A percentile compares a stretch with the other conserved stretches of the same genome.
Evolutionary conservation across 1,140 invertebrate genomes (phyloP).

Genomic region (Aphaenogaster ashmeadi): DNA sequence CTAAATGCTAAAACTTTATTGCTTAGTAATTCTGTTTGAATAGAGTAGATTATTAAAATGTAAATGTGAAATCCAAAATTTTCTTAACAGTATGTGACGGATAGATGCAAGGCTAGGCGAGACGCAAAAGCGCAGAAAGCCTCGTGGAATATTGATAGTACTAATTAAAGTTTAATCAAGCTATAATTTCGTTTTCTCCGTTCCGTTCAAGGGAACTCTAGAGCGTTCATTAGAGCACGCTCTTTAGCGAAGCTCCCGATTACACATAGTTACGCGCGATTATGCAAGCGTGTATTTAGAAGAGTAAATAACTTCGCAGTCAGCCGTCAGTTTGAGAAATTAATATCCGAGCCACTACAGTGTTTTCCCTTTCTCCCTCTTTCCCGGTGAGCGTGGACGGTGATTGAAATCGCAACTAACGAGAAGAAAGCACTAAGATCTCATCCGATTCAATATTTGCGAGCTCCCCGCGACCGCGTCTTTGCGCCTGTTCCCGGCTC

Average conservation of each 20-base stretch:
- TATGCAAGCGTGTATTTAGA: background rate
- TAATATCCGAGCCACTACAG: background rate
- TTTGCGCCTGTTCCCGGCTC: background rate
- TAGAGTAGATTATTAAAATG: slow-evolving; percentile 33
- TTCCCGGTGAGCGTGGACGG: background rate
- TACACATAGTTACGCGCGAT: background rate
- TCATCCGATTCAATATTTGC: slow-evolving; percentile 45
- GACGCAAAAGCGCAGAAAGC: background rate
- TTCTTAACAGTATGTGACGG: slow-evolving; percentile 11
- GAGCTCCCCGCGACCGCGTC: background rate
- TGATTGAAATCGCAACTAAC: slow-evolving; percentile 26
- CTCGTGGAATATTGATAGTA: background rate
- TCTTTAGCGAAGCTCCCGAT: background rate
- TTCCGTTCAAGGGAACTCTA: background rate
- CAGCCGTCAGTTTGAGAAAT: background rate
- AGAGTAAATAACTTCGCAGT: background rate
- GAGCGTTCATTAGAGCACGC: background rate
- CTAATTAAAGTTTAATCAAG: slow-evolving; percentile 29
- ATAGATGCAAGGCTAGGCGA: background rate
- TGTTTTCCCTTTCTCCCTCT: background rate
- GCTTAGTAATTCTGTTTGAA: slow-evolving; percentile 34
- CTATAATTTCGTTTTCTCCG: background rate
- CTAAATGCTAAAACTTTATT: slow-evolving; percentile 56
- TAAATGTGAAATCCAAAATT: slow-evolving; percentile 21
- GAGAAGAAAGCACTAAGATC: slow-evolving; percentile 21